Base-by-base conservation (phyloP, 2,888 invertebrate genomes). In the Willowsia nigromaculata region DNA sequence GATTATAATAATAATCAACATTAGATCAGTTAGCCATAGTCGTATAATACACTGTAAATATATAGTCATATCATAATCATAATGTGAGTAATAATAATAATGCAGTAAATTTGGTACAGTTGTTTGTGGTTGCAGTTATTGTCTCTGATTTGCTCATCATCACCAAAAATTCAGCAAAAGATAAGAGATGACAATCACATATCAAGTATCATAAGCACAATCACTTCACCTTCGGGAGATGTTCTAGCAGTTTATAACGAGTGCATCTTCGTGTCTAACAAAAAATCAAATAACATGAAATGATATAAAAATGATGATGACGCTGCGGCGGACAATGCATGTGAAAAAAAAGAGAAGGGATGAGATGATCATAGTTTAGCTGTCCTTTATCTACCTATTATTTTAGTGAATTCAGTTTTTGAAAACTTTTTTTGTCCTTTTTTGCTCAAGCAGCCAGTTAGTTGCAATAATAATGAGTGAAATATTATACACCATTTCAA, bases 101-200 rank as follows among this genome's bases (percentile, higher is more conserved):
- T 59, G 37, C 18, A 68, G 37, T 68, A 68, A 68, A 68, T 37
- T 59, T 27, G 40, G 56, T 40, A 43, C 25, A 82, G 50, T 68
- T 40, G 65, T 65, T 83, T 68, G 25, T 33, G 30, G 53, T 71
- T 37, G 83, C 7, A 25, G 33, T 15, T 5, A 11, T 85, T 71
- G 76, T 40, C 78, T 50, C 68, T 86, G 85, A 86, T 86, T 86
- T 86, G 85, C 85, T 86, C 85, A 80, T 86, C 84, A 71, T 74
- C 56, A 71, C 56, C 53, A 65, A 78, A 50, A 78, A 78, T 18
- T 27, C 22, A 22, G 40, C 0, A 18, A 65, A 84, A 53, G 62
- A 76, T 47, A 40, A 59, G 37, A 53, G 71, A 85, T 85, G 30
- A 40, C 84, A 74, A 85, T 62, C 85, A 76, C 25, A 74, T 43